phyloP scores from a whole-genome alignment of 2,113 vertebrate species.

The Pundamilia nyererei region DNA sequence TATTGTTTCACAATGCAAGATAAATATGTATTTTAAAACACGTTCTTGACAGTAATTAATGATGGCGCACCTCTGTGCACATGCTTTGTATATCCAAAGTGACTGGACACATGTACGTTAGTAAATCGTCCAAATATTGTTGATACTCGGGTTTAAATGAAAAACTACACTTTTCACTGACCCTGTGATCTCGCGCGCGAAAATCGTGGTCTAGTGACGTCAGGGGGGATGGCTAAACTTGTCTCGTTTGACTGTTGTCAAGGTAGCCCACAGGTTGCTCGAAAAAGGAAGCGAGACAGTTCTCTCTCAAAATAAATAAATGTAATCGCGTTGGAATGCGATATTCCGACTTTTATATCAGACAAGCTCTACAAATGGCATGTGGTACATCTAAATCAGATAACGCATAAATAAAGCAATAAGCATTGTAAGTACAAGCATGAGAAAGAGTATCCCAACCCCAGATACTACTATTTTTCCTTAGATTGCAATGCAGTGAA shows the following conservation, averaged over 20 bases:
- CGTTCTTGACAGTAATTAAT: background rate
- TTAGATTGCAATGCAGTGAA: background rate
- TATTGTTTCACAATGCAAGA: background rate
- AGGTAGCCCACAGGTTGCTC: background rate
- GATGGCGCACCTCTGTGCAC: background rate
- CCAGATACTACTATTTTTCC: background rate
- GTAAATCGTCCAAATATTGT: background rate
- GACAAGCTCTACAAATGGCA: background rate
- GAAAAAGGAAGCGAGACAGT: background rate
- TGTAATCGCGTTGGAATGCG: background rate
- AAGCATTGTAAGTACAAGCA: background rate
- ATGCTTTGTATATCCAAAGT: background rate
- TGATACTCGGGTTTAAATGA: background rate
- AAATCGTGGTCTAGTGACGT: constrained; percentile 44
- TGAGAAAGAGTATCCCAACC: background rate
- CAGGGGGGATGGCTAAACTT: background rate
- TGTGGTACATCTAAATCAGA: background rate
- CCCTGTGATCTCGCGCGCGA: constrained; percentile 45
- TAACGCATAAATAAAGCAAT: background rate
- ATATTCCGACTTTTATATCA: background rate
- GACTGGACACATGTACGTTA: background rate
- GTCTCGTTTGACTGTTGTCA: background rate
- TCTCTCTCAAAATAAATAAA: background rate
- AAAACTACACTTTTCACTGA: background rate
- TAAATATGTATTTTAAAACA: background rate